Evolutionary conservation across 2,113 vertebrate species (phyloP).

Genomic region (Sander vitreus): DNA sequence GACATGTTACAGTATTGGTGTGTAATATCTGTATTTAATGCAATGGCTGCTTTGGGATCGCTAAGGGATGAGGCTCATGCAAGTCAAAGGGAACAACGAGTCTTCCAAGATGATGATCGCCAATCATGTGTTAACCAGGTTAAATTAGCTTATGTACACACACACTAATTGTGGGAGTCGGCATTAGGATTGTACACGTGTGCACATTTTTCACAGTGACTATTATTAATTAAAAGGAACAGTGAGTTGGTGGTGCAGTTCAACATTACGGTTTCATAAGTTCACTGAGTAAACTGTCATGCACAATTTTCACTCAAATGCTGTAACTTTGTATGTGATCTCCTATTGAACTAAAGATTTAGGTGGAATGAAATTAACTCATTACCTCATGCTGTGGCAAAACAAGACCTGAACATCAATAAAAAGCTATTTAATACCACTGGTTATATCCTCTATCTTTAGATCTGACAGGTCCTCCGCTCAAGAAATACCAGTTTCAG

Average conservation of each 20-base stretch:
- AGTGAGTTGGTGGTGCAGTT: slow-evolving; percentile 15
- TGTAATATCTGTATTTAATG: slow-evolving; percentile 27
- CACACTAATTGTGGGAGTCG: slow-evolving; percentile 16
- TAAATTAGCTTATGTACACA: slow-evolving; percentile 41
- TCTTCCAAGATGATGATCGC: slow-evolving; percentile 46
- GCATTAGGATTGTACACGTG: not conserved
- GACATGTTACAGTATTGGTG: not conserved
- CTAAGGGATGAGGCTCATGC: slow-evolving; percentile 19
- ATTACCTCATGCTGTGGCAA: not conserved
- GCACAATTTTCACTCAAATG: not conserved
- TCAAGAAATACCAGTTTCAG: not conserved
- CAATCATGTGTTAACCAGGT: slow-evolving; percentile 58
- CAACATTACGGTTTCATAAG: slow-evolving; percentile 2
- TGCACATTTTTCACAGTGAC: slow-evolving; percentile 10
- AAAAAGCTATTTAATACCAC: not conserved
- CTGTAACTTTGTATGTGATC: not conserved
- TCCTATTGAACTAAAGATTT: not conserved
- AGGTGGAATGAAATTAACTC: not conserved
- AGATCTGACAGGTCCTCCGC: not conserved
- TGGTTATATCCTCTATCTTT: not conserved
- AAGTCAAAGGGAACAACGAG: slow-evolving; percentile 13
- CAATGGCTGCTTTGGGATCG: slow-evolving; percentile 22
- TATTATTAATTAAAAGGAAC: slow-evolving; percentile 19
- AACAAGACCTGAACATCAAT: not conserved
- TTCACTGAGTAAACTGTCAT: not conserved